These are phyloP conservation scores for Onychomys torridus DNA, from an alignment of 2,797 vertebrate species.

Conservation along the genomic window DNA sequence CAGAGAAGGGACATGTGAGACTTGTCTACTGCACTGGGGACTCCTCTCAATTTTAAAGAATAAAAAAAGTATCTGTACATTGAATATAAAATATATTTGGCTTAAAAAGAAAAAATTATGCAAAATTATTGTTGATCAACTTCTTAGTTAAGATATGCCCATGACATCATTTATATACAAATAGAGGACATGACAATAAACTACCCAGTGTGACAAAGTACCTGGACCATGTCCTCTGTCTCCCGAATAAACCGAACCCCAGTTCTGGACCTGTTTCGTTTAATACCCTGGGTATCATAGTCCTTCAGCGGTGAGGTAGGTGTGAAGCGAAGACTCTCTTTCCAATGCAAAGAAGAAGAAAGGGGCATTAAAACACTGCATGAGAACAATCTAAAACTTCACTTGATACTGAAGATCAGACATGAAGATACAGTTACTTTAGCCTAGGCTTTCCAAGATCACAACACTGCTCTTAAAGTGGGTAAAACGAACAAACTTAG, in stretches of 20 bases:
- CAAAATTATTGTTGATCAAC: slow-evolving; percentile 29
- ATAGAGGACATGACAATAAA: not conserved
- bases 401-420: not conserved
- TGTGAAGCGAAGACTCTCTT: slow-evolving; percentile 89
- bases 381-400: slow-evolving; percentile 34
- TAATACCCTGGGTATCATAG: slow-evolving; percentile 81
- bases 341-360: slow-evolving; percentile 71
- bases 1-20: not conserved
- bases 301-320: slow-evolving; percentile 93
- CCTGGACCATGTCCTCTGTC: slow-evolving; percentile 86
- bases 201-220: slow-evolving; percentile 79
- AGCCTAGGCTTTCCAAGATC: not conserved
- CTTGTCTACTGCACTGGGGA: not conserved
- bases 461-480: not conserved
- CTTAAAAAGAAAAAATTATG: not conserved
- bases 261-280: slow-evolving; percentile 89
- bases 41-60: not conserved
- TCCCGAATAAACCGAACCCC: slow-evolving; percentile 91
- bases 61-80: not conserved
- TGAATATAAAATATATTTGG: slow-evolving; percentile 22
- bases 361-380: slow-evolving; percentile 25
- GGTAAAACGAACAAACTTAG: slow-evolving; percentile 29
- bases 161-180: slow-evolving; percentile 43
- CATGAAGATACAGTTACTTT: not conserved
- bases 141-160: slow-evolving; percentile 39